Base-by-base conservation (phyloP, 2,888 invertebrate species). In the Pachliopta kotzebuea region DNA sequence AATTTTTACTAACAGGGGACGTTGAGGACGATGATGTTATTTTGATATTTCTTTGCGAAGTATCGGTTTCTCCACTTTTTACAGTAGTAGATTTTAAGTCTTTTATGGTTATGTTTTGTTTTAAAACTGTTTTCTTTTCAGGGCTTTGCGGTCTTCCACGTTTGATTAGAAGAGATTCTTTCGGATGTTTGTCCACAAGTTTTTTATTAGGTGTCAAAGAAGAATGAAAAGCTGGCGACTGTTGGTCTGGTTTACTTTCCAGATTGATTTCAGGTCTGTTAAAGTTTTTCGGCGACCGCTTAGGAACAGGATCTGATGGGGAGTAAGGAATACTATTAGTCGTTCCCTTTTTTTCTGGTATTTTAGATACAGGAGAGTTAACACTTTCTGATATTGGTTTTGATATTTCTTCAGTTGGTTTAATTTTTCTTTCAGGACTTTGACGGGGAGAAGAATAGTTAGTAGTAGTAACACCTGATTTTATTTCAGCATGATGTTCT, bases 351-450 rank as follows among this genome's bases (percentile, higher is more conserved):
- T 56, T 50, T 58, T 60, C 31, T 26, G 62, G 62, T 60, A 42
- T 56, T 23, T 64, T 50, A 1, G 65, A 55, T 60, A 50, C 17
- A 23, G 50, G 52, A 0, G 7, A 23, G 23, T 31, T 24, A 52
- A 23, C 17, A 56, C 49, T n/a, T 17, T 60, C 54, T 52, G 17
- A n/a, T 37, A 18, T 4, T 0, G 50, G 55, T 29, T 45, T 59
- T 21, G 60, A 14, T 24, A 50, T 18, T 50, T 55, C 55, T 18
- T 56, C 62, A 2, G 24, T 18, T 24, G n/a, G 50, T 52, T 56
- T 68, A 56, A 73, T 69, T 66, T 73, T 74, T 65, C 67, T 72
- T 64, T 76, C 77, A 56, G 76, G 75, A 60, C 76, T 79, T 17
- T 62, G 54, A 62, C 66, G 45, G 55, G 61, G 62, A 49, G 70